Base-by-base conservation (phyloP, 2,888 invertebrate species). In the Linnaemya vulpina region DNA sequence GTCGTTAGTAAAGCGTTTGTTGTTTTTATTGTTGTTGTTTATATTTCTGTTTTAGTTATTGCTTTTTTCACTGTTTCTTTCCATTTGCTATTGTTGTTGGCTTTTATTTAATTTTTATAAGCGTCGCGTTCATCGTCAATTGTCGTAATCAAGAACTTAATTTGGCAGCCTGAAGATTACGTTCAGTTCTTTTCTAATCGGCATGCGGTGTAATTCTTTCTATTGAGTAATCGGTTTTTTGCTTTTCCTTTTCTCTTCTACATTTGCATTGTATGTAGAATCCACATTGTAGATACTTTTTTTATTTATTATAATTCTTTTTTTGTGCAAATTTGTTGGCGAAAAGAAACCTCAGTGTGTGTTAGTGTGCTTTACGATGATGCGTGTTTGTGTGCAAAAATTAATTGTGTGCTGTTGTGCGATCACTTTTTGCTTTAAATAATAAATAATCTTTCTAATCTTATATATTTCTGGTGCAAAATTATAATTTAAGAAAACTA, bases 171-270 rank as follows among this genome's bases (percentile, higher is more conserved):
- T 87, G 65, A 85, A 86, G 86, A 86, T 84, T 88, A 87, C 87
- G 87, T 90, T 90, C 88, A 90, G 91, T 91, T 90, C 90, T 90
- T 91, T 90, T 90, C 89, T 89, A 90, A 91, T 89, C 91, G 91
- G 91, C 91, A 89, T 88, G 89, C 89, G 89, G 90, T 90, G 90
- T 90, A 90, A 90, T 90, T 90, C 90, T 87, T 90, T 90, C 90
- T 87, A 87, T 86, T 86, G 60, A 86, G 84, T 80, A 87, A 86
- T 77, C 81, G 81, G 84, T 70, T 78, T 74, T 88, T 87, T 22
- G 25, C 40, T 40, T 60, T 60, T 35, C 87, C 62, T 68, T 8
- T 68, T 30, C 15, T 30, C 30, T 30, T 30, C 2, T 30, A 30
- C 30, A 30, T 30, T 3, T 30, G 30, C 30, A 30, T 30, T 30